Evolutionary conservation across 2,113 vertebrate species (phyloP).

Genomic region (Anser brachyrhynchus): DNA sequence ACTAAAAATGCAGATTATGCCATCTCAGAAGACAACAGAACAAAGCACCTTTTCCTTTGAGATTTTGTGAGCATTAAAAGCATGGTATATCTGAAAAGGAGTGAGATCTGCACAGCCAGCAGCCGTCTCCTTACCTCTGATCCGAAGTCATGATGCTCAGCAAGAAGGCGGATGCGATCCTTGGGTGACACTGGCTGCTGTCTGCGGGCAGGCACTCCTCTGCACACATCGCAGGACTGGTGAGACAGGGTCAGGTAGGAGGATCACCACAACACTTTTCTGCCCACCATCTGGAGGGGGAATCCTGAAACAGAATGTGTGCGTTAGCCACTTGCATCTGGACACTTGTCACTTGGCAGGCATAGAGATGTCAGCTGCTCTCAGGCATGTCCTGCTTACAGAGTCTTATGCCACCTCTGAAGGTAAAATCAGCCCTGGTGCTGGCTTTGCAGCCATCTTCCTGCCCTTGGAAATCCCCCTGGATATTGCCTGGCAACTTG

Average conservation of each 20-base stretch:
- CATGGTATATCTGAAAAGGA: accelerated
- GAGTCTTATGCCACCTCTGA: not conserved
- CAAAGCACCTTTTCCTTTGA: not conserved
- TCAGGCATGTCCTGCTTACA: not conserved
- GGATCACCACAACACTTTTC: not conserved
- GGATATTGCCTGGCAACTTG: not conserved
- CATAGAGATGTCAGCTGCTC: not conserved
- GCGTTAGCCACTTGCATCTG: not conserved
- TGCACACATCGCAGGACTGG: not conserved
- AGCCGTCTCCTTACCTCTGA: not conserved
- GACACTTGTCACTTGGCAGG: not conserved
- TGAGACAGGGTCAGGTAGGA: not conserved
- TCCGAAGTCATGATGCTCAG: not conserved
- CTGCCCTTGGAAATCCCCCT: not conserved
- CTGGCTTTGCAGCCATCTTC: not conserved
- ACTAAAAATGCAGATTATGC: not conserved
- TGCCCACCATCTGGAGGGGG: not conserved
- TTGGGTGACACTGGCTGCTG: accelerated
- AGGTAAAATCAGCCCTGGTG: not conserved
- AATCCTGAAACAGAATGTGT: not conserved
- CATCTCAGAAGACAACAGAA: not conserved
- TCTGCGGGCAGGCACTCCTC: accelerated
- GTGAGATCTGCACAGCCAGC: not conserved
- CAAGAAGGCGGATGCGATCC: accelerated
- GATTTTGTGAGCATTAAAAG: not conserved